Base-by-base conservation (phyloP, 2,797 vertebrate genomes). In the Alectoris magna region DNA sequence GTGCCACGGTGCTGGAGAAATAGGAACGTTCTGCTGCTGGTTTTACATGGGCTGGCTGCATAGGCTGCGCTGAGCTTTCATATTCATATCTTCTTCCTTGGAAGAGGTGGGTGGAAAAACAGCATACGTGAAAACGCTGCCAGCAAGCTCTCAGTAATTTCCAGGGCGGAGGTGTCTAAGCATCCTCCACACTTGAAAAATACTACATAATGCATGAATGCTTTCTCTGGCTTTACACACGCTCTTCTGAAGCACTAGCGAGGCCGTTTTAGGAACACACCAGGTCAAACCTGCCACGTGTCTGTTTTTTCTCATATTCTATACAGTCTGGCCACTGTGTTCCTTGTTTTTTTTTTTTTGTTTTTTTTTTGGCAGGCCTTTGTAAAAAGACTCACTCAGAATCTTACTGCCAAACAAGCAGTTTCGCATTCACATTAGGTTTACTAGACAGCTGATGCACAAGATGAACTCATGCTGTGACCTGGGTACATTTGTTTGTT, bases 151-250 rank as follows among this genome's bases (percentile, higher is more conserved):
- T 2, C 92, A 93, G 56, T 85, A 75, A 83, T 94, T 95, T 95
- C 69, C 88, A 94, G 78, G 55, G 69, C 53, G 87, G 79, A 95
- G 92, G 93, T 95, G 94, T 95, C 69, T 74, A 64, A 92, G 94
- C 94, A 86, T 84, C 84, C 94, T 89, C 90, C 93, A 87, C 91
- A 78, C 82, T 91, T 84, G 5, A 8, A 75, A 85, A 92, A 93
- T 94, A 93, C 96, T 92, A 83, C 94, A 95, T 93, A 91, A 93
- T 93, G 88, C 55, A 95, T 91, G 90, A 95, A 83, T 75, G 76
- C 88, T 71, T 80, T 91, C 94, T 80, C 79, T 83, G 82, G 22
- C 87, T 95, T 91, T 92, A 87, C 79, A 67, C 87, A 80, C 55
- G 9, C 66, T 36, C 59, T 46, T 84, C 78, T 72, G 80, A 93